phyloP scores from a whole-genome alignment of 2,888 invertebrate genomes.

The Tetheella fluctuosa region DNA sequence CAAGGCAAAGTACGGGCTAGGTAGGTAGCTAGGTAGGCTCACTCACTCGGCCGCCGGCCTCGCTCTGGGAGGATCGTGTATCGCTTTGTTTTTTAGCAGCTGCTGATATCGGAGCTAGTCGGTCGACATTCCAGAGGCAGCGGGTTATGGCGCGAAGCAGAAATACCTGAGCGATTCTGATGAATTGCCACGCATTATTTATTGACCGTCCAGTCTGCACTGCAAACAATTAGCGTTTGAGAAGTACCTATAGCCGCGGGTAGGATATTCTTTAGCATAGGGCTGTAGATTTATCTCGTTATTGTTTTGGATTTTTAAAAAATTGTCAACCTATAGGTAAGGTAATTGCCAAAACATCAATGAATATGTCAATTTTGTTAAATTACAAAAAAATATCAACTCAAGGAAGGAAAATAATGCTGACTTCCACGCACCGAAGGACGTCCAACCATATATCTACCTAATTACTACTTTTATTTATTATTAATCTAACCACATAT shows the following conservation, averaged over 20 bases:
- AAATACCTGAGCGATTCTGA: constrained; percentile 76
- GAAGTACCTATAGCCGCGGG: background rate
- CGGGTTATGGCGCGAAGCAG: constrained; percentile 77
- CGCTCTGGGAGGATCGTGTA: constrained; percentile 44
- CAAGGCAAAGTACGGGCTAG: constrained; percentile 34
- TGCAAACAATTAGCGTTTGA: constrained; percentile 34
- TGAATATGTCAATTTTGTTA: background rate
- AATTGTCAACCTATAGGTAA: background rate
- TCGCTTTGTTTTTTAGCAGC: constrained; percentile 54
- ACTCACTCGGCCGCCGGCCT: constrained; percentile 60
- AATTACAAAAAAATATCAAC: background rate
- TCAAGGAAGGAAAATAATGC: background rate
- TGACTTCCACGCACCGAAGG: background rate
- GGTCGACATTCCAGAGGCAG: constrained; percentile 74
- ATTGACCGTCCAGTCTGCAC: constrained; percentile 43
- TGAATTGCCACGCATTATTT: constrained; percentile 73
- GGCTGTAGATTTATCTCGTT: background rate
- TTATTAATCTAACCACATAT: background rate
- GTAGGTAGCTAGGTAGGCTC: constrained; percentile 22
- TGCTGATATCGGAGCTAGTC: constrained; percentile 67
- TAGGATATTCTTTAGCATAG: background rate
- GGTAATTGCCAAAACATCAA: background rate
- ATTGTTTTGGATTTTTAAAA: background rate
- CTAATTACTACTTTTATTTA: background rate
- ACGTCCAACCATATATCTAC: background rate